Percentiles rank a stretch among this genome's conserved stretches.
Conservation (phyloP, 2,113 vertebrate genomes). For the Calyptomena viridis region DNA sequence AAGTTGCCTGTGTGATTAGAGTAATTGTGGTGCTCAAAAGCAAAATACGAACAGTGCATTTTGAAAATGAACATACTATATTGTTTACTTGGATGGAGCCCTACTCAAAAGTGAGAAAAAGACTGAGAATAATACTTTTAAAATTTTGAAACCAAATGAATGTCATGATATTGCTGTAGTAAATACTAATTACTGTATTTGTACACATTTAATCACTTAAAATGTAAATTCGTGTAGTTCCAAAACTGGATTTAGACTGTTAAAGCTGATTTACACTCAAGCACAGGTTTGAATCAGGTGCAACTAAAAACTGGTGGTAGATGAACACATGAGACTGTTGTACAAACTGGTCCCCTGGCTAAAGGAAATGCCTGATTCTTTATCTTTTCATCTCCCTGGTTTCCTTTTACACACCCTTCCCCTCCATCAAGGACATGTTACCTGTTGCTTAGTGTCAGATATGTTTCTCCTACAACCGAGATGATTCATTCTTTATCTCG, state of each 20-base stretch:
- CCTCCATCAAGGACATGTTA: conserved; percentile 73
- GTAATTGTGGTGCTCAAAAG: conserved; percentile 67
- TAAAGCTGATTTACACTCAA: conserved; percentile 55
- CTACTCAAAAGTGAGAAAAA: conserved; percentile 73
- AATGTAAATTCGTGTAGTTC: conserved; percentile 71
- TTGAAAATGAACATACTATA: conserved; percentile 68
- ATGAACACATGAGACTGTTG: neutral
- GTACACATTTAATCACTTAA: conserved; percentile 71
- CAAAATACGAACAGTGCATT: conserved; percentile 60
- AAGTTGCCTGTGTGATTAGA: conserved; percentile 66
- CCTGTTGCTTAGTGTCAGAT: conserved; percentile 75
- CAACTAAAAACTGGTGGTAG: neutral
- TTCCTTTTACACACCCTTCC: conserved; percentile 67
- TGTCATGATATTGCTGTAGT: conserved; percentile 74
- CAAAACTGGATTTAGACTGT: conserved; percentile 68
- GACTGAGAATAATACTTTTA: conserved; percentile 57
- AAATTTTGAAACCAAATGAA: conserved; percentile 73
- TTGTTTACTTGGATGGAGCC: conserved; percentile 67
- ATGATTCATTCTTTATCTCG: conserved; percentile 64
- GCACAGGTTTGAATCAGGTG: conserved; percentile 44
- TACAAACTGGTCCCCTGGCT: neutral
- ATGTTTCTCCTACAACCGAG: conserved; percentile 66
- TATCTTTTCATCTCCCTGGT: conserved; percentile 83
- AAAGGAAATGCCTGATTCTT: conserved; percentile 80
- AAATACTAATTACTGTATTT: conserved; percentile 75